A percentile compares a stretch with the other conserved stretches of the same genome.
Conservation (phyloP, 2,888 invertebrate genomes). For the Poecilobothrus nobilitatus region DNA sequence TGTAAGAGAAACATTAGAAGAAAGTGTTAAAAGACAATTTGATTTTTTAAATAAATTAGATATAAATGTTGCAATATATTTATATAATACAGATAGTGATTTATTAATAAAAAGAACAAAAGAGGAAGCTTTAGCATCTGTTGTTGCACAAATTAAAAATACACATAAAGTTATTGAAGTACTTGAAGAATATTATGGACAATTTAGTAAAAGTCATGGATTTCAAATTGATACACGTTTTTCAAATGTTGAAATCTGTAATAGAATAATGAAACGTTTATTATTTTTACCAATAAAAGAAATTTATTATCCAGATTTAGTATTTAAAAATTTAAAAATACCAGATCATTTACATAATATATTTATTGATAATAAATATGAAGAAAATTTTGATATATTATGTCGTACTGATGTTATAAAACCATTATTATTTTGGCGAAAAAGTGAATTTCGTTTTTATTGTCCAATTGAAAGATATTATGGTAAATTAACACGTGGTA, state of each 20-base stretch:
- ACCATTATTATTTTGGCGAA: conserved; percentile 41
- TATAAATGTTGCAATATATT: background rate
- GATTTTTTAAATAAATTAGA: background rate
- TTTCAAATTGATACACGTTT: conserved; percentile 38
- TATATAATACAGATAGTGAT: background rate
- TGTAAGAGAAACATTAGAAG: no score
- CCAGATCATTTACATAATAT: background rate
- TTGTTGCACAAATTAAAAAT: conserved; percentile 25
- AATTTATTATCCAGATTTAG: conserved; percentile 35
- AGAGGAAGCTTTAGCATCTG: no score
- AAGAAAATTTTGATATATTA: conserved; percentile 34
- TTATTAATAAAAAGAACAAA: no score
- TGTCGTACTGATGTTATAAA: conserved; percentile 31
- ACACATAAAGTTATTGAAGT: conserved; percentile 12
- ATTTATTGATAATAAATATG: conserved; percentile 26
- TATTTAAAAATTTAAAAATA: conserved; percentile 23
- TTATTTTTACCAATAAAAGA: conserved; percentile 26
- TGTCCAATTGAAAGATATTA: conserved; percentile 57
- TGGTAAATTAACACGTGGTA: conserved; percentile 48
- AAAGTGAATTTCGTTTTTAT: conserved; percentile 52
- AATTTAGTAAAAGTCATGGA: conserved; percentile 15
- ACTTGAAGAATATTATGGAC: conserved; percentile 17
- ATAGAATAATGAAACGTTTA: background rate
- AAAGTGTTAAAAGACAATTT: no score
- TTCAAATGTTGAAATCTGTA: conserved; percentile 28